These are phyloP conservation scores for Sebastes diaconus DNA, from an alignment of 2,797 vertebrate species.

Conservation along the genomic window DNA sequence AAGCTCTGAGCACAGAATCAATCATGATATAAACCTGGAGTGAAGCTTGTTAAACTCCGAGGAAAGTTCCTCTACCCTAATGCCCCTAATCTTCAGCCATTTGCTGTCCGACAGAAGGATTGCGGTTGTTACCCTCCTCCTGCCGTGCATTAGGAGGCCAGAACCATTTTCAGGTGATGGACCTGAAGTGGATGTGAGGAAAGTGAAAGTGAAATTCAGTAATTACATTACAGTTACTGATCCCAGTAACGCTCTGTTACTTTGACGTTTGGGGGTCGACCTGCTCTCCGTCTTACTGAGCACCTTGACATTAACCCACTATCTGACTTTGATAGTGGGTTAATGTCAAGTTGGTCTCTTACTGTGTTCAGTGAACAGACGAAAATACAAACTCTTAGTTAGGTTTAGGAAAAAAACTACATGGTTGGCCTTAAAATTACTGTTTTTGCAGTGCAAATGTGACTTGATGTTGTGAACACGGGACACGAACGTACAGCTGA, in stretches of 20 bases:
- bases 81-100: conserved; percentile 79
- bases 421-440: too few species aligned
- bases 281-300: neutral
- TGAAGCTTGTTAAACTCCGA: conserved; percentile 77
- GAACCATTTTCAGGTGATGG: conserved; percentile 39
- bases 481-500: too few species aligned
- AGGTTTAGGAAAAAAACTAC: too few species aligned
- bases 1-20: conserved; percentile 77
- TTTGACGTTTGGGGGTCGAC: neutral
- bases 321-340: neutral
- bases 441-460: too few species aligned
- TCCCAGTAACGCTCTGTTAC: neutral
- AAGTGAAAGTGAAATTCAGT: neutral
- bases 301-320: too few species aligned
- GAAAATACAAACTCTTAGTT: too few species aligned
- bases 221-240: neutral
- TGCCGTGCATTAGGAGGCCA: conserved; percentile 43
- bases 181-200: conserved; percentile 19
- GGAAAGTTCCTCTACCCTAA: conserved; percentile 75
- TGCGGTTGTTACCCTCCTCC: conserved; percentile 50
- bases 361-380: neutral
- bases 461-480: too few species aligned
- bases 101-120: conserved; percentile 67
- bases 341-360: neutral
- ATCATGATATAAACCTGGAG: conserved; percentile 77